Conservation (phyloP, 2,113 vertebrate species). For the Dipodomys merriami region DNA sequence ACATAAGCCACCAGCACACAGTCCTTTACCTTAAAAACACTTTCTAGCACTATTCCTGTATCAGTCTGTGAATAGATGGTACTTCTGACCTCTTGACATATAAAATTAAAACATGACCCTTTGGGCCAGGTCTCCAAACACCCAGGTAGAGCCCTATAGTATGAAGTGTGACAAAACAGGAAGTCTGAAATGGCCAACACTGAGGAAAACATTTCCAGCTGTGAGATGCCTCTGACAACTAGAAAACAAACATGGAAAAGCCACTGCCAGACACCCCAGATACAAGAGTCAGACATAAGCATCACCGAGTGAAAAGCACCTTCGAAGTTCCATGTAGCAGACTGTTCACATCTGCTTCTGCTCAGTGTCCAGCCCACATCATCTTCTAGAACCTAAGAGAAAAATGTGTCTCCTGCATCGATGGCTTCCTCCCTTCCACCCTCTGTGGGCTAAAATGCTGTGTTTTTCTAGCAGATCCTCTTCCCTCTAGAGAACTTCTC, state of each 20-base stretch:
- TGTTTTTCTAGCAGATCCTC: slow-evolving; percentile 9
- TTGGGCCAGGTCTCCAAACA: slow-evolving; percentile 77
- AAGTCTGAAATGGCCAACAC: slow-evolving; percentile 82
- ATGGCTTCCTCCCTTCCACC: background rate
- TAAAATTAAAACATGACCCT: slow-evolving; percentile 79
- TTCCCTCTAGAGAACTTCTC: slow-evolving; percentile 1
- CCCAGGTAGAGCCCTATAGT: slow-evolving; percentile 74
- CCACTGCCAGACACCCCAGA: slow-evolving; percentile 70
- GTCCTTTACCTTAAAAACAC: slow-evolving; percentile 20
- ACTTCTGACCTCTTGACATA: slow-evolving; percentile 83
- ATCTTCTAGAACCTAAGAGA: background rate
- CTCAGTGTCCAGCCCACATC: background rate
- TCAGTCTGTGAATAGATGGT: slow-evolving; percentile 83
- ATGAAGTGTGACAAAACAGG: slow-evolving; percentile 76
- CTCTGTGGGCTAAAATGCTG: background rate
- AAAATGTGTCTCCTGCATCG: background rate
- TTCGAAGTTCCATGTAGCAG: slow-evolving; percentile 70
- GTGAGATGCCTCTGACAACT: slow-evolving; percentile 15
- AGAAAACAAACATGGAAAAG: slow-evolving; percentile 81
- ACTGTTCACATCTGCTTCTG: accelerated
- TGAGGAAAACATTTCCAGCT: slow-evolving; percentile 76
- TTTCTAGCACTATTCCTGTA: slow-evolving; percentile 72
- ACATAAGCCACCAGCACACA: no score
- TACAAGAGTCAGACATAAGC: slow-evolving; percentile 68
- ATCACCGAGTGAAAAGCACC: slow-evolving; percentile 65